A percentile compares a stretch with the other conserved stretches of the same genome.
Evolutionary conservation across 2,888 invertebrate species (phyloP).

Genomic region (Vandiemenella viatica): DNA sequence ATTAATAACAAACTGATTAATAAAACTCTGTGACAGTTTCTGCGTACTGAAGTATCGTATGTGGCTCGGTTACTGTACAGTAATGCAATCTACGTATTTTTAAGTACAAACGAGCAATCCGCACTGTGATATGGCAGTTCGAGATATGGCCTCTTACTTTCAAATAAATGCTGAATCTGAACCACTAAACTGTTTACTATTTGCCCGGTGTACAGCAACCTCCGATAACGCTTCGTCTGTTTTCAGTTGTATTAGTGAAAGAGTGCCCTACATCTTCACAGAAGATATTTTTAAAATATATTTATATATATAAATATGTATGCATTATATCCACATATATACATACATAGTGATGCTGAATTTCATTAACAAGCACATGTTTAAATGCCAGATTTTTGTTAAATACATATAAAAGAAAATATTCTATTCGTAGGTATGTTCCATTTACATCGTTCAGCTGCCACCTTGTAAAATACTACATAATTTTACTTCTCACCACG

Average conservation of each 20-base stretch:
- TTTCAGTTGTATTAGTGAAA: slow-evolving; percentile 24
- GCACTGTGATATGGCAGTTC: slow-evolving; percentile 16
- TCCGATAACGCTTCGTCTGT: neutral
- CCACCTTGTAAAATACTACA: slow-evolving; percentile 12
- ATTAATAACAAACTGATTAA: slow-evolving; percentile 9
- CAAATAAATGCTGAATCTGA: neutral
- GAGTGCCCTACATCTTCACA: slow-evolving; percentile 35
- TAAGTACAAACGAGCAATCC: slow-evolving; percentile 15
- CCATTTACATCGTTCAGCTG: slow-evolving; percentile 8
- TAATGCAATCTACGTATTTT: slow-evolving; percentile 5
- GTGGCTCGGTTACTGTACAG: neutral
- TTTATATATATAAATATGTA: slow-evolving; percentile 11
- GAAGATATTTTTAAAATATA: slow-evolving; percentile 33
- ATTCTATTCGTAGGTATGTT: neutral
- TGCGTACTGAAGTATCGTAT: neutral
- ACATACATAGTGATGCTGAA: slow-evolving; percentile 12
- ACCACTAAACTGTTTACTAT: neutral
- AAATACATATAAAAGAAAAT: slow-evolving; percentile 2
- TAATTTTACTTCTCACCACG: slow-evolving; percentile 21
- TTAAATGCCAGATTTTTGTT: slow-evolving; percentile 4
- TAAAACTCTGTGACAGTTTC: neutral
- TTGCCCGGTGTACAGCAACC: neutral
- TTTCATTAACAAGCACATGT: slow-evolving; percentile 10
- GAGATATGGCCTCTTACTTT: slow-evolving; percentile 15
- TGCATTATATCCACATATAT: slow-evolving; percentile 6